Base-by-base conservation (phyloP, 1,140 invertebrate genomes). In the Macrocentrus cingulum region DNA sequence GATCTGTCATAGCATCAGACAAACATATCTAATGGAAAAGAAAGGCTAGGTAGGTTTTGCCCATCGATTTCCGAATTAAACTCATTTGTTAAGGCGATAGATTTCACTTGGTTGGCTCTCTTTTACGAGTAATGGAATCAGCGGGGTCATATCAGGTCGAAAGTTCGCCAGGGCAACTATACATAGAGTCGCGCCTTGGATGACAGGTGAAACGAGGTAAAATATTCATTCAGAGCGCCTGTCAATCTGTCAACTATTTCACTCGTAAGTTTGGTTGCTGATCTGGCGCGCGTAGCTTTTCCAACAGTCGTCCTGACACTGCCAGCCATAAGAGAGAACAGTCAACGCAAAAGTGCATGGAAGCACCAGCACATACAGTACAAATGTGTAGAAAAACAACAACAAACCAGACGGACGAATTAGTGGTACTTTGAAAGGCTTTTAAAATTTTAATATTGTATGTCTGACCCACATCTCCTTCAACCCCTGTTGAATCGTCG, bases 371-470 rank as follows among this genome's bases (percentile, higher is more conserved):
- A 37, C 20, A 65, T 56, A 45, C 4, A 8, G 2, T 16, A 19
- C 42, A 36, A 36, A 34, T 51, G 20, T 20, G 7, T 3, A 39
- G 15, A 39, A 39, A 6, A 39, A 1, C 9, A 39, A 60, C 46
- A 49, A 42, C 13, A 55, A 59, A 52, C 44, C 56, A 52, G 59
- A 62, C 59, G 53, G 48, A 13, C 53, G 41, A 71, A 69, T 70
- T 71, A 71, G 64, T 64, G 59, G 58, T 67, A 71, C 69, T 70
- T 69, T 68, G 70, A 68, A 71, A 70, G 66, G 72, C 72, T 74
- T 74, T 74, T 71, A 74, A 72, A 72, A 70, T 74, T 70, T 74
- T 58, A 72, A 70, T 70, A 69, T 71, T 71, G 64, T 67, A 71
- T 68, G 69, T 72, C 69, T 70, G 69, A 69, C 66, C 68, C 66